Percentiles rank a stretch among this genome's conserved stretches.
Conservation (phyloP, 1,140 invertebrate species). For the Lasioglossum baleicum region DNA sequence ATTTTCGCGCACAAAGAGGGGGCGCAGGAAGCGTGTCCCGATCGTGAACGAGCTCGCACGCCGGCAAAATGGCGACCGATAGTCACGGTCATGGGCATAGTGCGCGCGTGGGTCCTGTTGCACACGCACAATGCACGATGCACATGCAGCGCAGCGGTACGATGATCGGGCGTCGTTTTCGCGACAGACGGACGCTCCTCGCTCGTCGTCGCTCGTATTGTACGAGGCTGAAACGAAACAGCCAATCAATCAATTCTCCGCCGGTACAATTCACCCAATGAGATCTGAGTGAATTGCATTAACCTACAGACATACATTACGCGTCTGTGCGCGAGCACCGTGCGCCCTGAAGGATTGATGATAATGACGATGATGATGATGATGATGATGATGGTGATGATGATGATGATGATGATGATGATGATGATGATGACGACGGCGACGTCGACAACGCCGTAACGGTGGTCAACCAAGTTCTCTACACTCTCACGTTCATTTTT, state of each 20-base stretch:
- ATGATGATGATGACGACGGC: constrained; percentile 27
- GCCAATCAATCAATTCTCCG: constrained; percentile 78
- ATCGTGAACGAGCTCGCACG: constrained; percentile 63
- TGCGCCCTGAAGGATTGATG: constrained; percentile 43
- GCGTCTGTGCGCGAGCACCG: constrained; percentile 63
- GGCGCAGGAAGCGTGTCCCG: neutral
- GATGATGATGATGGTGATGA: constrained; percentile 16
- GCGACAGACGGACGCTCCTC: constrained; percentile 35
- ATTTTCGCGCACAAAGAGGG: no score
- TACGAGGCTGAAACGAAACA: constrained; percentile 70
- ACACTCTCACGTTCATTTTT: constrained; percentile 46
- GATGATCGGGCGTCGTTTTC: constrained; percentile 55
- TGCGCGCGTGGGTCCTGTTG: constrained; percentile 4
- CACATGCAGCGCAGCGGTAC: no score
- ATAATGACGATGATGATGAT: constrained; percentile 44
- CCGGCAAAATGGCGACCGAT: constrained; percentile 70
- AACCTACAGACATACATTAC: constrained; percentile 80
- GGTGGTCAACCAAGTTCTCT: constrained; percentile 51
- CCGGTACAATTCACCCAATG: constrained; percentile 74
- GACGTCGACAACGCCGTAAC: constrained; percentile 34
- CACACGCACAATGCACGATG: neutral
- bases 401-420: constrained; percentile 27
- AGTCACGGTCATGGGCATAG: constrained; percentile 52
- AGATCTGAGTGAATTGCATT: constrained; percentile 78
- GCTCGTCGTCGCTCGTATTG: constrained; percentile 35